A percentile compares a stretch with the other conserved stretches of the same genome.
Evolutionary conservation across 2,113 vertebrate species (phyloP).

Genomic region (Platysternon megacephalum): DNA sequence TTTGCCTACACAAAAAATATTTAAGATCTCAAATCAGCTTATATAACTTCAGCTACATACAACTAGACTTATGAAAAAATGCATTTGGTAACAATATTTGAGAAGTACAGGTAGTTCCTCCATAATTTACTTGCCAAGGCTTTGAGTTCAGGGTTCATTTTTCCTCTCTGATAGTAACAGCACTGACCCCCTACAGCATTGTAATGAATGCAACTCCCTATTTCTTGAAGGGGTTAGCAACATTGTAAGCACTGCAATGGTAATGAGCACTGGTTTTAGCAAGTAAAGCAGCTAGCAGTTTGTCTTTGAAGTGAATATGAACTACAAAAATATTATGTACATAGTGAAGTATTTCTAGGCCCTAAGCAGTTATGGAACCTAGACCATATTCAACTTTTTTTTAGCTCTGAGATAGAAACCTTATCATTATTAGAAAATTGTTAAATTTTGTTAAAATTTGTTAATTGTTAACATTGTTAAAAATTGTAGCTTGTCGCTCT

Average conservation of each 20-base stretch:
- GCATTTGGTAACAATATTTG: not conserved
- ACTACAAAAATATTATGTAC: not conserved
- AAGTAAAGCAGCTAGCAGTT: accelerated
- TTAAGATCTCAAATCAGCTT: not conserved
- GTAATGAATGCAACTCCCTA: not conserved
- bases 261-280: not conserved
- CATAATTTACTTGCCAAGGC: not conserved
- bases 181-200: accelerated
- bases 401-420: not conserved
- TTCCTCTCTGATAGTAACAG: not conserved
- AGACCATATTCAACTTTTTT: accelerated
- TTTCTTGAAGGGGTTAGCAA: not conserved
- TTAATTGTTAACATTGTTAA: no score
- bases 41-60: not conserved
- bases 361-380: not conserved
- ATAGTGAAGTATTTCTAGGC: not conserved
- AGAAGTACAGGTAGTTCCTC: not conserved
- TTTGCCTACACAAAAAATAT: not conserved
- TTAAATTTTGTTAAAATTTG: no score
- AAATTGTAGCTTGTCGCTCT: not conserved
- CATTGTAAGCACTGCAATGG: not conserved
- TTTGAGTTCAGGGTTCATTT: not conserved
- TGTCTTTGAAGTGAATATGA: not conserved
- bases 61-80: not conserved
- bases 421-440: not conserved